These are phyloP conservation scores for Cylas formicarius DNA, from an alignment of 1,140 invertebrate genomes.

Conservation along the genomic window DNA sequence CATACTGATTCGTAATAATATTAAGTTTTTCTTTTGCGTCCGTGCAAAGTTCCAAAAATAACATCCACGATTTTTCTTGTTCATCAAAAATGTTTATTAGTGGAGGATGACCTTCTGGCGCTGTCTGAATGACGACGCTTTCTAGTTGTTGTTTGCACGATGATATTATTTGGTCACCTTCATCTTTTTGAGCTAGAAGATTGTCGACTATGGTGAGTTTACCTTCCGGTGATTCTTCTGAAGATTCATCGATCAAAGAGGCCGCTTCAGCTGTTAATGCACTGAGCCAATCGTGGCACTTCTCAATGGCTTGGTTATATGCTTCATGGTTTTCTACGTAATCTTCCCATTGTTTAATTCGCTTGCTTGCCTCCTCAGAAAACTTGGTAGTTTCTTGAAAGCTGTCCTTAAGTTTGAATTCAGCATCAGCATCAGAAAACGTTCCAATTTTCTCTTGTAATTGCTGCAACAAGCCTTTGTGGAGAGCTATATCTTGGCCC, in stretches of 20 bases:
- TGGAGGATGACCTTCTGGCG: constrained; percentile 64
- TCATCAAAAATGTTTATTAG: constrained; percentile 70
- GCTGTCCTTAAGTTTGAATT: constrained; percentile 59
- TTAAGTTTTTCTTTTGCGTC: constrained; percentile 60
- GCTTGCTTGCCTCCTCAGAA: constrained; percentile 57
- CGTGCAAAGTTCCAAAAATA: constrained; percentile 65
- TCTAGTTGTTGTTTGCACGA: constrained; percentile 65
- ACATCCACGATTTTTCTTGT: constrained; percentile 67
- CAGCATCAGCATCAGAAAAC: constrained; percentile 67
- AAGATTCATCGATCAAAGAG: constrained; percentile 57
- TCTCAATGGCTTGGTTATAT: constrained; percentile 70
- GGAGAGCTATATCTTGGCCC: constrained; percentile 73
- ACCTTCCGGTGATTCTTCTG: constrained; percentile 64
- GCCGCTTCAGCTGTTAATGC: constrained; percentile 60
- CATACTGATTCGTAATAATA: constrained; percentile 66
- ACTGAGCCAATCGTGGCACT: constrained; percentile 65
- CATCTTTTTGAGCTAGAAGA: constrained; percentile 61
- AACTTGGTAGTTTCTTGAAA: constrained; percentile 63
- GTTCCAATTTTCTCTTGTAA: constrained; percentile 66
- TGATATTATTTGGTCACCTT: constrained; percentile 66
- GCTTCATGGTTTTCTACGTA: constrained; percentile 75
- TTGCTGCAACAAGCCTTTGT: constrained; percentile 70
- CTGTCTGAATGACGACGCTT: constrained; percentile 70
- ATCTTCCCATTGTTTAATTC: constrained; percentile 59
- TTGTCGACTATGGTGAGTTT: constrained; percentile 68